Evolutionary conservation across 1,140 invertebrate genomes (phyloP).

Genomic region (Heliconius hermathena): DNA sequence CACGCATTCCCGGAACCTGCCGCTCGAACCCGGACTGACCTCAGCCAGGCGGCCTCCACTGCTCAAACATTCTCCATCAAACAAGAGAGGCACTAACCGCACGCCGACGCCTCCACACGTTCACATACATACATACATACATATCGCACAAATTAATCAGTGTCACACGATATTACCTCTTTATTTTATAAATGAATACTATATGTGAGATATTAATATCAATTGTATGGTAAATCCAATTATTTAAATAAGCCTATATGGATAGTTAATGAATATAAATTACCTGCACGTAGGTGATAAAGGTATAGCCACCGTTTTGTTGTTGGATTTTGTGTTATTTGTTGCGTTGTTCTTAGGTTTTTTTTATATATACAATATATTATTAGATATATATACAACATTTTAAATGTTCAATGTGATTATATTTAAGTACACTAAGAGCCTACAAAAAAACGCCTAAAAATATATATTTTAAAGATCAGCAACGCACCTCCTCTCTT

Average conservation of each 20-base stretch:
- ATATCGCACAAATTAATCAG: slow-evolving; percentile 37
- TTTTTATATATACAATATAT: too few species aligned
- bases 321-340: neutral
- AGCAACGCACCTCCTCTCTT: too few species aligned
- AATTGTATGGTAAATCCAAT: neutral
- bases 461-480: too few species aligned
- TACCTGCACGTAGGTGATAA: neutral
- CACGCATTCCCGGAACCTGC: slow-evolving; percentile 69
- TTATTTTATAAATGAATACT: slow-evolving; percentile 24
- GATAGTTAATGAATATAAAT: neutral
- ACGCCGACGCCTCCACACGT: slow-evolving; percentile 23
- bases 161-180: slow-evolving; percentile 30
- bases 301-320: neutral
- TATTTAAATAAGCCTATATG: slow-evolving; percentile 7
- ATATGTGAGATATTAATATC: slow-evolving; percentile 1
- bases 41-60: slow-evolving; percentile 53
- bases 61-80: slow-evolving; percentile 43
- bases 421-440: too few species aligned
- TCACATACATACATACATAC: too few species aligned
- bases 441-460: too few species aligned
- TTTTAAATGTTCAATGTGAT: too few species aligned
- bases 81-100: slow-evolving; percentile 38
- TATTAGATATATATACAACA: too few species aligned
- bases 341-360: neutral
- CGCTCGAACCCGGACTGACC: slow-evolving; percentile 59